Evolutionary conservation across 2,888 invertebrate genomes (phyloP), one percentile per base, ranked within the genome.

Genomic region (Calameuta filiformis): DNA sequence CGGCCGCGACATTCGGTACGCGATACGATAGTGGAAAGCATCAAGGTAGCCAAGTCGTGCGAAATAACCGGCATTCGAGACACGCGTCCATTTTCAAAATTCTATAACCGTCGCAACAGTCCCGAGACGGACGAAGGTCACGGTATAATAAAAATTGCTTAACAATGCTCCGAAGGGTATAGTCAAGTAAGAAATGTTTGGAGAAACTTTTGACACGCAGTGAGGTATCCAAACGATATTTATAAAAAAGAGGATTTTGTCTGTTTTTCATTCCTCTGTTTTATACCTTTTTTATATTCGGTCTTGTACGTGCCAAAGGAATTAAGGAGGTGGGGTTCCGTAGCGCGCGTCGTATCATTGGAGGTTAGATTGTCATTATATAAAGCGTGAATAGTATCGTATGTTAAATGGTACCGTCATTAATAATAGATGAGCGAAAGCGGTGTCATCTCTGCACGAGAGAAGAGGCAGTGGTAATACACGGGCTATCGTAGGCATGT

Each of bases 1-100:
- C 90, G 90, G 84, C 90, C 91, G 91, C 91, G 90, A 91, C 90
- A 90, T 90, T 90, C 89, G 87, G 90, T 87, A 87, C 89, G 90
- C 89, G 90, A 88, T 88, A 90, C 90, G 88, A 89, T 88, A 87
- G 85, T 84, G 81, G 56, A 23, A 56, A 23, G 37, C 35, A n/a
- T 12, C 37, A 33, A 40, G 75, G 37, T 31, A 35, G 68, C 75
- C 37, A 33, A 12, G 68, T n/a, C 35, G 12, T 33, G 83, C 83
- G 82, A 82, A 81, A 79, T 56, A 84, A 81, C 81, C 80, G 81
- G 82, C 81, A 77, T 84, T 83, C 83, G 80, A 81, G 85, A 85
- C 84, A 83, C 85, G 82, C 81, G 77, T 80, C 82, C 80, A 75
- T 69, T 35, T 76, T 68, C 56, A 69, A 77, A 23, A 68, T 69